Evolutionary conservation across 2,113 vertebrate species (phyloP), one percentile per base, ranked within the genome.

Genomic region (Burhinus bistriatus): DNA sequence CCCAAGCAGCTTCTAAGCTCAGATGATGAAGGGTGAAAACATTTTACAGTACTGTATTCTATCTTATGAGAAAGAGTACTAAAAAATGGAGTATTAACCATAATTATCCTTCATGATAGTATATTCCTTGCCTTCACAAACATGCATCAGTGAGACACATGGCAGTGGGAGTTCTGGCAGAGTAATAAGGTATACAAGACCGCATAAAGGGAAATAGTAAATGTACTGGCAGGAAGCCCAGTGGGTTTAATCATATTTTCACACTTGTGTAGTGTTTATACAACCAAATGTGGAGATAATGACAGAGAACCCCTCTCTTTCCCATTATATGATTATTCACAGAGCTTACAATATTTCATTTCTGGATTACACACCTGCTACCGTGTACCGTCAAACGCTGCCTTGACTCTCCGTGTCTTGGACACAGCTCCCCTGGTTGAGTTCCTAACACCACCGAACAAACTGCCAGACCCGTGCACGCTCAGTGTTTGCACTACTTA

Each of bases 211-310:
- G 40, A 93, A 94, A 81, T 17, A 78, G 44, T 40, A 78, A 89
- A 78, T 5, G 64, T 29, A 51, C 38, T 92, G 80, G 64, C 76
- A 75, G 76, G 76, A 81, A 64, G 59, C 85, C 79, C 64, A 34
- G 51, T 22, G 51, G 42, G 51, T 83, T 97, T 92, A 61, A 96
- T 72, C 57, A 57, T 77, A 82, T 73, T 76, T 95, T 79, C 2
- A 4, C 44, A 36, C 52, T 62, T 64, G 26, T 55, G 15, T 8
- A 27, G 25, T 30, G 29, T 77, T 92, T 92, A 16, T 49, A 40
- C 9, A 80, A 61, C 32, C 42, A 73, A 93, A 88, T 42, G 36
- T 45, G 51, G 71, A 90, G 66, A 88, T 88, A 86, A 94, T 51
- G 54, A 32, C 40, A 73, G 8, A 83, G 62, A 90, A 42, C 7